Evolutionary conservation across 2,797 vertebrate genomes (phyloP), one percentile per base, ranked within the genome.

Genomic region (Poecilia velifera): DNA sequence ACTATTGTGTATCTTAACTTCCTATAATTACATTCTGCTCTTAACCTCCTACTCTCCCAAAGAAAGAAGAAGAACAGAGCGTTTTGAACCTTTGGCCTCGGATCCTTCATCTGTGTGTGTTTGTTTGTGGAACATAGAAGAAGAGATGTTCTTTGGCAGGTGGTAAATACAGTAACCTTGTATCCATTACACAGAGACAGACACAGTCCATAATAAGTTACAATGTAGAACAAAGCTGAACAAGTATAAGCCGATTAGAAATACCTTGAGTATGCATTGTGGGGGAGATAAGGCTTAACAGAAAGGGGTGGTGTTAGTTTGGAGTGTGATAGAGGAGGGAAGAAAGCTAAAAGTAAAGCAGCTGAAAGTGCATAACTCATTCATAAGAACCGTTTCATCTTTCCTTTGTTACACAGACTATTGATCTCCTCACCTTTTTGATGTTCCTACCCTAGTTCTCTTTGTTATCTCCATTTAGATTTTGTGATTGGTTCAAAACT

Each of bases 201-300:
- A 83, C 82, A 77, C 6, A 72, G 80, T 73, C 83, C 77, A 80
- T 88, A 88, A 88, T 90, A 87, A 81, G 82, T 91, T 92, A 84
- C 89, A 91, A 84, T 90, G 86, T 88, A 87, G 83, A 90, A 87
- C 89, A 86, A 82, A 89, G 77, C 72, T 83, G 89, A 88, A 92
- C 90, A 90, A 83, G 87, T 84, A 76, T 91, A 93, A 93, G 91
- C 81, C 68, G 92, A 94, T 94, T 94, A 93, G 74, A 89, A 91
- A 91, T 86, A 89, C 86, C 87, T 89, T 87, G 89, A 91, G 90
- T 91, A 87, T 82, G 91, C 88, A 92, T 89, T 81, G 79, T 86
- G 84, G 76, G 84, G 77, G 80, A 84, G 88, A 93, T 93, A 90
- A 90, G 86, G 89, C 74, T 73, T 75, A 78, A 76, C 82, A 36